These are phyloP conservation scores for Diabrotica balteata DNA, from an alignment of 2,888 invertebrate species.

Conservation along the genomic window DNA sequence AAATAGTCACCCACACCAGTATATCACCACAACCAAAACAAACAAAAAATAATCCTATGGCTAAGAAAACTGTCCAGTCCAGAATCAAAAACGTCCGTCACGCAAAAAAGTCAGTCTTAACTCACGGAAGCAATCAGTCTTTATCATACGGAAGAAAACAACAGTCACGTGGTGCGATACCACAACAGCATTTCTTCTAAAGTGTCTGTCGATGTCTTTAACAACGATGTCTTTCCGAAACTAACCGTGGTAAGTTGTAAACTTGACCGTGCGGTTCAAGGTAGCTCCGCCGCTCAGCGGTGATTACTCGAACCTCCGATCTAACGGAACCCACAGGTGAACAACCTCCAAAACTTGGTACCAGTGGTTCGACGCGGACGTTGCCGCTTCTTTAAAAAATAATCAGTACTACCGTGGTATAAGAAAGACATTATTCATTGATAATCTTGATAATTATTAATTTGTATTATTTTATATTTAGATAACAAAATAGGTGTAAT, in stretches of 20 bases:
- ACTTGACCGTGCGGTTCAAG: slow-evolving; percentile 59
- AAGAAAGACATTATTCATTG: too few species aligned
- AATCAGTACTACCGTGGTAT: not conserved
- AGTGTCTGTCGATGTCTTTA: slow-evolving; percentile 33
- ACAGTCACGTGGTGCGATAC: slow-evolving; percentile 35
- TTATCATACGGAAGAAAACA: slow-evolving; percentile 21
- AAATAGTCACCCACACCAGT: slow-evolving; percentile 38
- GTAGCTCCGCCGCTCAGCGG: slow-evolving; percentile 53
- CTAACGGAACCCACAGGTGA: slow-evolving; percentile 49
- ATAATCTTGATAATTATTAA: too few species aligned
- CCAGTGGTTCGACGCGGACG: slow-evolving; percentile 2
- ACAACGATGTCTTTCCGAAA: slow-evolving; percentile 56
- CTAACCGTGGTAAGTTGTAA: slow-evolving; percentile 57
- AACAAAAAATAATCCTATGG: slow-evolving; percentile 16
- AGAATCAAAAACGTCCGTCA: slow-evolving; percentile 9
- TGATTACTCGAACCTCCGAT: slow-evolving; percentile 53
- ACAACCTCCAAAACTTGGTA: slow-evolving; percentile 57
- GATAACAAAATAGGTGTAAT: too few species aligned
- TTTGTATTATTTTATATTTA: too few species aligned
- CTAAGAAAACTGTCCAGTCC: slow-evolving; percentile 25
- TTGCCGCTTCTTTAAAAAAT: not conserved
- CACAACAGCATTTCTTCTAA: slow-evolving; percentile 10
- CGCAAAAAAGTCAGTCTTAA: slow-evolving; percentile 20
- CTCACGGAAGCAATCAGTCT: slow-evolving; percentile 10
- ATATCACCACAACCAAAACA: slow-evolving; percentile 24